Evolutionary conservation across 2,113 vertebrate genomes (phyloP).

Genomic region (Lethenteron reissneri): DNA sequence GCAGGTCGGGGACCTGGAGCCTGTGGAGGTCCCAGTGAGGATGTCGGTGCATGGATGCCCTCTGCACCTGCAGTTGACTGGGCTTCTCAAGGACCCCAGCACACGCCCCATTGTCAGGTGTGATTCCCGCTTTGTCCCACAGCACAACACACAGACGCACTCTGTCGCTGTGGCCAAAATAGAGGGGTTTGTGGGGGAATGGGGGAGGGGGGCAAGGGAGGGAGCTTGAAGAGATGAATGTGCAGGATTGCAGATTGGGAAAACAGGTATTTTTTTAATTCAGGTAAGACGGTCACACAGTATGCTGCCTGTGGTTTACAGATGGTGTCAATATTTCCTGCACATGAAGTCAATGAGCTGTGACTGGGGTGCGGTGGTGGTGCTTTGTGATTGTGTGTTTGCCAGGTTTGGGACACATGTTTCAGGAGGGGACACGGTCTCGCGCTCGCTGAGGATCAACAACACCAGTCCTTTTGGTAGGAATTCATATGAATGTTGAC

Average conservation of each 20-base stretch:
- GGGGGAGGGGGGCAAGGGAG: too few relatives aligned
- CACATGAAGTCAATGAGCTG: too few relatives aligned
- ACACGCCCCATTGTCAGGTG: conserved; percentile 41
- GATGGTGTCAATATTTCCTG: too few relatives aligned
- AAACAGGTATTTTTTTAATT: too few relatives aligned
- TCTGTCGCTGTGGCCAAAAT: too few relatives aligned
- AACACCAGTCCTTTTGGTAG: conserved; percentile 58
- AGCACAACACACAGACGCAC: too few relatives aligned
- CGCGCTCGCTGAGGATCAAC: conserved; percentile 37
- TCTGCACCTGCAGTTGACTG: conserved; percentile 47
- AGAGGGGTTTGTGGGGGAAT: too few relatives aligned
- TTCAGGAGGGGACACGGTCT: conserved; percentile 45
- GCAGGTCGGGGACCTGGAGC: conserved; percentile 45
- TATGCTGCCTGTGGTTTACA: too few relatives aligned
- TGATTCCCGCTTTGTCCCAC: not conserved
- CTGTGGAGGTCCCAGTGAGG: conserved; percentile 30
- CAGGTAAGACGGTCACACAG: too few relatives aligned
- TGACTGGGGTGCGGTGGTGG: too few relatives aligned
- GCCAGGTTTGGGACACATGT: conserved; percentile 53
- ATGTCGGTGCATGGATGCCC: conserved; percentile 65
- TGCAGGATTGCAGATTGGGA: too few relatives aligned
- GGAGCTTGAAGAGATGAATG: too few relatives aligned
- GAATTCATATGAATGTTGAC: conserved; percentile 5
- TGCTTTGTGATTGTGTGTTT: not conserved
- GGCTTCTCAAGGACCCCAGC: conserved; percentile 21